Conservation (phyloP, 2,113 vertebrate species). For the Melanerpes formicivorus region DNA sequence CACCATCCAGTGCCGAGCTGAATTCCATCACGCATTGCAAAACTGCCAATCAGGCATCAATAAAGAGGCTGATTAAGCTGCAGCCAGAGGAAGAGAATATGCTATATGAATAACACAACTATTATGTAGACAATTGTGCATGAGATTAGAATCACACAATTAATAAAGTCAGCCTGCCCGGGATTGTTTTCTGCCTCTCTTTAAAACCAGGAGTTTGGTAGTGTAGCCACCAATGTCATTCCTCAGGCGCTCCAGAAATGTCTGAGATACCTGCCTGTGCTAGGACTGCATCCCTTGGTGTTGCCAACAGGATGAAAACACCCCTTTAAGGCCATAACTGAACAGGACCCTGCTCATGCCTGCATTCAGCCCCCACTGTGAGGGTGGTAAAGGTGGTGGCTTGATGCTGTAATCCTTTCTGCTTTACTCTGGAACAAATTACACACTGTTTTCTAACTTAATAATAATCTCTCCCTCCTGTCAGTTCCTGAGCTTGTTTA, state of each 20-base stretch:
- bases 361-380: neutral
- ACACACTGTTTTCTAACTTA: neutral
- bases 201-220: neutral
- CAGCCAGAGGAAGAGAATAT: neutral
- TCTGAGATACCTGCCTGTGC: neutral
- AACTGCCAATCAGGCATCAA: constrained; percentile 20
- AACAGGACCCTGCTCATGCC: neutral
- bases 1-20: neutral
- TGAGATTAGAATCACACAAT: neutral
- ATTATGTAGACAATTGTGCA: neutral
- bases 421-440: neutral
- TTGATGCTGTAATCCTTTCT: neutral
- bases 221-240: neutral
- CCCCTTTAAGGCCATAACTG: neutral
- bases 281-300: neutral
- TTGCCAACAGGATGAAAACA: neutral
- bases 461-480: neutral
- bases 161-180: neutral
- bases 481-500: constrained; percentile 15
- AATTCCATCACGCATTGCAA: neutral
- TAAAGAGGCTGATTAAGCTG: constrained; percentile 13
- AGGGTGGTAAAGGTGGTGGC: neutral
- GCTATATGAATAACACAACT: neutral
- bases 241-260: neutral
- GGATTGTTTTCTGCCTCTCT: neutral